Evolutionary conservation across 2,113 vertebrate genomes (phyloP), one percentile per base, ranked within the genome.

Genomic region (Gobius niger): DNA sequence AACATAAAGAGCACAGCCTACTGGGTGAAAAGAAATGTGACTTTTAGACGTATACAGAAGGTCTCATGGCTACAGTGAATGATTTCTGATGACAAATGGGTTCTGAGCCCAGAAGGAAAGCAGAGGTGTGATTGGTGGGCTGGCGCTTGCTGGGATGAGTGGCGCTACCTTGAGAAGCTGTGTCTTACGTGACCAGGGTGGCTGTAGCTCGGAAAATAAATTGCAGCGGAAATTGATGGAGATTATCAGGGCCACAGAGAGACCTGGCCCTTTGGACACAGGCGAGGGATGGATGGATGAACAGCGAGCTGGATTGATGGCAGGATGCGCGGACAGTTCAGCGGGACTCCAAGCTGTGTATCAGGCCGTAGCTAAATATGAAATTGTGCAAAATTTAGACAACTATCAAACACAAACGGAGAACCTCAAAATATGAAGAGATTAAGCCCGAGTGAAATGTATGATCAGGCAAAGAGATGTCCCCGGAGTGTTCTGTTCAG

Each of bases 241-340:
- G 90, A 91, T 89, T 87, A 91, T 83, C 90, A 87, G 84, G 90
- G 89, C 79, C 90, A 89, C 87, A 83, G 84, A 84, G 78, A 89
- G 82, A 87, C 87, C 81, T 73, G 82, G 82, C 79, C 87, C 78
- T 83, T 82, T 85, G 85, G 85, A 79, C 87, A 82, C 60, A 41
- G 83, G 74, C 57, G 68, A 74, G 83, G 82, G 83, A 52, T 66
- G 63, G 75, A 87, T 86, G 82, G 87, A 89, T 87, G 84, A 87
- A 85, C 64, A 42, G 73, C 73, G 73, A 67, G 67, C 65, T 47
- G 18, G 88, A 90, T 84, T 87, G 90, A 91, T 90, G 77, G 80
- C 72, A 69, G 68, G 73, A 68, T 67, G 79, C 77, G 89, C 80
- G 76, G 82, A 85, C 68, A 68, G 51, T 80, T 85, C 69, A 65